Base-by-base conservation (phyloP, 1,140 invertebrate species). In the Euborellia annulipes region DNA sequence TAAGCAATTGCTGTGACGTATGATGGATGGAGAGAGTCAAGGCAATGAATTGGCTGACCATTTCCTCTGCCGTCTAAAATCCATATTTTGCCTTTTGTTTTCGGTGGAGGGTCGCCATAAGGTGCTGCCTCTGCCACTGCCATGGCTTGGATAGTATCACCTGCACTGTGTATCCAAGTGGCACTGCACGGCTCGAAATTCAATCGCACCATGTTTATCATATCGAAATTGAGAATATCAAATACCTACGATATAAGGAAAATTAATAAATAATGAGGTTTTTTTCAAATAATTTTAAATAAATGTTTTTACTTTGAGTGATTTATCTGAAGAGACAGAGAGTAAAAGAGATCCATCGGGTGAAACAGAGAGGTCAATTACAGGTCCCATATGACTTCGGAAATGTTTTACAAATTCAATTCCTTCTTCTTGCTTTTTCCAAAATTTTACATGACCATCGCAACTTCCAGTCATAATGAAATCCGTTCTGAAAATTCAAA, bases 391-490 rank as follows among this genome's bases (percentile, higher is more conserved):
- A 69, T 99, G 95, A 52, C 87, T 86, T 27, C 93, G 72, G 64
- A 97, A 99, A 64, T 98, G 93, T 65, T 99, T 99, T 0, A 99
- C 95, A 73, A 99, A 99, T 65, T 98, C 95, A 57, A 99, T 93
- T 2, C 89, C 82, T 57, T 82, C 77, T 49, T 90, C 84, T 57
- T 78, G 69, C 65, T 93, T 94, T 56, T 98, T 98, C 96, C 96
- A 99, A 70, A 99, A 98, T 63, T 99, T 99, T 0, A 99, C 76
- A 67, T 96, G 90, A 0, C 96, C 96, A 74, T 99, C 95, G 57
- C 76, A 74, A 59, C 92, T 96, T 1, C 81, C 91, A 2, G 96
- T 98, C 22, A 98, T 80, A 8, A 99, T 70, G 65, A 98, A 99
- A 66, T 96, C 89, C 20, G 90, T 94, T 58, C 77, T 82, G 45